Evolutionary conservation across 2,113 vertebrate species (phyloP), one percentile per base, ranked within the genome.

Genomic region (Embiotoca jacksoni): DNA sequence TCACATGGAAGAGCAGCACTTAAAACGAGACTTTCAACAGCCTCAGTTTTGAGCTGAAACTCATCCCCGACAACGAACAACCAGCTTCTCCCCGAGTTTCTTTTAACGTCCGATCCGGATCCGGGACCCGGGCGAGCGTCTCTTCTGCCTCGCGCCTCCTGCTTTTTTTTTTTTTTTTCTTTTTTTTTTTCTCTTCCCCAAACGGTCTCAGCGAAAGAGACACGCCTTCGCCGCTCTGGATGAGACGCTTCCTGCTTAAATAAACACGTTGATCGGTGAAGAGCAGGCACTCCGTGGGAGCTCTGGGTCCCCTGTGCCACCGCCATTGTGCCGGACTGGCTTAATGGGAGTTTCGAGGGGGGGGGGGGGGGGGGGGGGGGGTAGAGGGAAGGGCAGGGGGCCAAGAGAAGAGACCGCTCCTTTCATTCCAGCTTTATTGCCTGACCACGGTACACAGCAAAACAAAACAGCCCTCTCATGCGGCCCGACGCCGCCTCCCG

Each of bases 351-450:
- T 73, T 80, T 84, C 70, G 3, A 60, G 52, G 63, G 59, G 75
- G 73, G 78, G 54, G 60, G 75, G 76, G 65, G 57, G 23, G 72
- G 15, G 74, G 67, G 7, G 3, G 49, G 52, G 59, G 59, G 75
- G 75, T n/a, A 76, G 54, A 57, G 75, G 76, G 65, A 54, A 30
- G 72, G 15, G 74, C 64, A 8, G 3, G 49, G 78, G 61, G 65
- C 63, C 36, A 54, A 81, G 56, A 82, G 81, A 79, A 87, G 83
- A 86, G 89, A 61, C 78, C 65, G 56, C 75, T 89, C 62, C 88
- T 92, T 93, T 93, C 88, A 92, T 76, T 85, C 63, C 39, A n/a
- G 79, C 89, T 88, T 92, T 92, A 92, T 90, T 83, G 81, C 84
- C 72, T 57, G 80, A 83, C 87, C 86, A 32, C 50, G 58, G 83